These are phyloP conservation scores for Lethocerus indicus DNA, from an alignment of 1,140 invertebrate genomes.

Conservation along the genomic window DNA sequence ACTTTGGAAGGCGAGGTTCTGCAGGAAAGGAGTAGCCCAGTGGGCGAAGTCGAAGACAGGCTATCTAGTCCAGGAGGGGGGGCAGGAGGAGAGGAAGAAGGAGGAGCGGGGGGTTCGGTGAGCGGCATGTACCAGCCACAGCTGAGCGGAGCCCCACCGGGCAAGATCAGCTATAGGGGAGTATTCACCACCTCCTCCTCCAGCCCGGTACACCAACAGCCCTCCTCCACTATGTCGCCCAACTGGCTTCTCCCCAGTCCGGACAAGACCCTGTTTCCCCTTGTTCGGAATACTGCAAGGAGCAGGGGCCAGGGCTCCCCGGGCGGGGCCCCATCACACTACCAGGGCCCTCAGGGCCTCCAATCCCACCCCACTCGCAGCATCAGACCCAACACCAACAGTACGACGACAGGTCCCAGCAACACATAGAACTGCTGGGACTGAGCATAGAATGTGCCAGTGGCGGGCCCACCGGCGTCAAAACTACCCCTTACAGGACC, in stretches of 20 bases:
- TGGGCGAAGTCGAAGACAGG: constrained; percentile 35
- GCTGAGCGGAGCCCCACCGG: constrained; percentile 22
- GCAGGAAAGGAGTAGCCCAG: constrained; percentile 58
- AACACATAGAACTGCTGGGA: constrained; percentile 38
- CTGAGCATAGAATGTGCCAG: constrained; percentile 38
- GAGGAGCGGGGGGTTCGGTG: constrained; percentile 5
- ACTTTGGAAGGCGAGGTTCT: constrained; percentile 22
- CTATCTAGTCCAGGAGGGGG: constrained; percentile 33
- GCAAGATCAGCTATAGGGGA: constrained; percentile 49
- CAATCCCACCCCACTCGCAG: constrained; percentile 23
- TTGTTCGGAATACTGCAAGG: constrained; percentile 31
- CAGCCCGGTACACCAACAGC: constrained; percentile 24
- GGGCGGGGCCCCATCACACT: constrained; percentile 27
- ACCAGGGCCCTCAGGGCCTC: constrained; percentile 24
- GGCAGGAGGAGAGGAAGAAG: constrained; percentile 52
- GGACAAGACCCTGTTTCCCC: constrained; percentile 37
- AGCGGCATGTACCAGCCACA: constrained; percentile 24
- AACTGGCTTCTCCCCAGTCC: constrained; percentile 39
- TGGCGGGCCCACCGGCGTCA: constrained; percentile 30
- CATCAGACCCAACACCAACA: constrained; percentile 22
- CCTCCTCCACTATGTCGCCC: constrained; percentile 21
- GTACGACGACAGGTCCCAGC: constrained; percentile 30
- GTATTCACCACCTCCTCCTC: constrained; percentile 46
- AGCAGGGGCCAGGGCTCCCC: constrained; percentile 22
- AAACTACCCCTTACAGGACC: constrained; percentile 18